Percentiles rank a stretch among this genome's conserved stretches.
These are phyloP conservation scores for Macropis europaea DNA, from an alignment of 2,888 invertebrate species.

Conservation along the genomic window DNA sequence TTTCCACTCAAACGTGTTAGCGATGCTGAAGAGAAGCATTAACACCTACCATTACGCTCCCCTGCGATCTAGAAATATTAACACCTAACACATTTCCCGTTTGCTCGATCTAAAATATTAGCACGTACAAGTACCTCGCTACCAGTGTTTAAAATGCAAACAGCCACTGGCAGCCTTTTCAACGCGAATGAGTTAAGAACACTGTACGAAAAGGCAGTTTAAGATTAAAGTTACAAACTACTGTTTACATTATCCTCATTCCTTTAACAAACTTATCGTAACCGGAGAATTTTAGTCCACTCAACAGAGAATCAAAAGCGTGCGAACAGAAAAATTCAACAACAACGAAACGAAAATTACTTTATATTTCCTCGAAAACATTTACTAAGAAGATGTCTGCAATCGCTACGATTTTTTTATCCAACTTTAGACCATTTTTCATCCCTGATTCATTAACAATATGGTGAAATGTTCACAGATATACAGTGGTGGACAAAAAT, in stretches of 20 bases:
- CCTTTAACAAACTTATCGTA: too few relatives aligned
- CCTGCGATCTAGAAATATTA: constrained; percentile 23
- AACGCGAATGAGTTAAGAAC: constrained; percentile 12
- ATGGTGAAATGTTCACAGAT: too few relatives aligned
- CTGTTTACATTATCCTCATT: background rate
- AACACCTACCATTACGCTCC: background rate
- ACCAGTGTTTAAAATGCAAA: background rate
- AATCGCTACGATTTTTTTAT: too few relatives aligned
- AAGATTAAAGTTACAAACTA: background rate
- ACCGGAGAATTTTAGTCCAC: too few relatives aligned
- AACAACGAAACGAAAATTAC: too few relatives aligned
- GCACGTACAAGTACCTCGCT: background rate
- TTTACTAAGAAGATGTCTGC: too few relatives aligned
- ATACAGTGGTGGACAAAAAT: too few relatives aligned
- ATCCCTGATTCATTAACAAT: too few relatives aligned
- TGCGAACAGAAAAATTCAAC: too few relatives aligned
- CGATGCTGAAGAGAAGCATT: background rate
- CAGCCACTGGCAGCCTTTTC: background rate
- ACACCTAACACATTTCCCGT: constrained; percentile 11
- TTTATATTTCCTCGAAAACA: too few relatives aligned
- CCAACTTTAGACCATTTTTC: too few relatives aligned
- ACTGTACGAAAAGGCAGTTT: background rate
- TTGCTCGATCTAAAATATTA: constrained; percentile 3
- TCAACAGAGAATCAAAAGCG: too few relatives aligned
- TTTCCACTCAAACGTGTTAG: background rate